Evolutionary conservation across 92 coral and sea anemone species (phyloP).

Genomic region (Diadumene lineata): DNA sequence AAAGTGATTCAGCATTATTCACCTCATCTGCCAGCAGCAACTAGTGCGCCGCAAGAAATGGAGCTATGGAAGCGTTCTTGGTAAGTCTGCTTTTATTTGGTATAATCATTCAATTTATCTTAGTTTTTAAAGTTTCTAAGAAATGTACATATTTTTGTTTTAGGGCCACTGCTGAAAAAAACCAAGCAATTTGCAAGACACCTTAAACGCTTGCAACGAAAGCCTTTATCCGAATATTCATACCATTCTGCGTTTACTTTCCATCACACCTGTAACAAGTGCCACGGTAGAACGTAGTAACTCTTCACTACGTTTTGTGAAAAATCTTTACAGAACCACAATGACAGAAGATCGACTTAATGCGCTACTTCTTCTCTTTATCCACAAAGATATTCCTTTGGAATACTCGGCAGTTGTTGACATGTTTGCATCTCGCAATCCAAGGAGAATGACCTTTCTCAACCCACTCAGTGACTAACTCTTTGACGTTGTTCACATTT

Average conservation of each 20-base stretch:
- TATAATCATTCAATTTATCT: neutral
- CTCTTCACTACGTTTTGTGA: conserved; percentile 48
- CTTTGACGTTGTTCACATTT: neutral
- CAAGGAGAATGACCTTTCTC: conserved; percentile 10
- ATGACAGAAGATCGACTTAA: conserved; percentile 33
- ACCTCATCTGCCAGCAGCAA: conserved; percentile 27
- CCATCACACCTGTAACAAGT: conserved; percentile 9
- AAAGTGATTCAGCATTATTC: conserved; percentile 43
- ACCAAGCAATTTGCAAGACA: conserved; percentile 1
- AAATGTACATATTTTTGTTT: conserved; percentile 17
- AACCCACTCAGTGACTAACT: conserved; percentile 11
- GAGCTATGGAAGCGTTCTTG: conserved; percentile 18
- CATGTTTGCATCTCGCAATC: neutral
- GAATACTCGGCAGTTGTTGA: conserved; percentile 28
- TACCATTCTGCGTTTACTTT: conserved; percentile 14
- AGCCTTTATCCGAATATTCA: conserved; percentile 16
- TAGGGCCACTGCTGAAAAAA: conserved; percentile 2
- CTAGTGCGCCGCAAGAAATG: conserved; percentile 20
- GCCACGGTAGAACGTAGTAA: conserved; percentile 32
- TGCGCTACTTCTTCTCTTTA: conserved; percentile 23
- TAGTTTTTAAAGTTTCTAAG: too few relatives aligned
- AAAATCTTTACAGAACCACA: conserved; percentile 33
- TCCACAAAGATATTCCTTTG: conserved; percentile 40
- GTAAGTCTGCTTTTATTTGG: conserved; percentile 4
- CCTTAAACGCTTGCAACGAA: conserved; percentile 11